Evolutionary conservation across 2,888 invertebrate species (phyloP), one percentile per base, ranked within the genome.

Genomic region (Parnassius apollo): DNA sequence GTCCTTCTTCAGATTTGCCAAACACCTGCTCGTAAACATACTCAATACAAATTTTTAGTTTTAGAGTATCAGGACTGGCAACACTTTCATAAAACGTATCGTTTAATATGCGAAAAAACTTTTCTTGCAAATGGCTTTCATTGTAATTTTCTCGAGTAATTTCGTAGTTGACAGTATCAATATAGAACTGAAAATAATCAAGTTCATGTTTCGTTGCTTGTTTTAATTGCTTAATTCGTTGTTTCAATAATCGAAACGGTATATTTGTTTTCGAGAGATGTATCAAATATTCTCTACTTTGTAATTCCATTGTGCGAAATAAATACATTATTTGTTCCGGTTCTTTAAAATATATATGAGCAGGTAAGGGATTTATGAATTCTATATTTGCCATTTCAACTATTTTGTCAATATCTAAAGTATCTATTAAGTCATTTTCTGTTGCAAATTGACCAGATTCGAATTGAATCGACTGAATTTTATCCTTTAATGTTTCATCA

Each of bases 1-100:
- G 91, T 2, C 89, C 91, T 73, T 91, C 91, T 71, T 91, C 91
- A 70, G 88, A 88, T 69, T 90, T 90, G 0, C 91, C 91, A 68
- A 88, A 85, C 49, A 91, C 73, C 78, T 90, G 82, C 75, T 91
- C 89, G 64, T 91, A 91, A 25, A 91, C 91, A 66, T 85, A 91
- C 74, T 91, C 91, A 46, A 91, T 82, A 71, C 91, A 91, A 65
- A 91, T 90, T 78, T 86, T 87, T 49, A 91, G 71, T 70, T 89
- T 90, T 44, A 91, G 74, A 18, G 83, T 87, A 62, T 68, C 73
- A 3, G 85, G 88, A 72, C 87, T 88, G 1, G 91, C 90, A 18
- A 91, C 85, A 62, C 81, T 87, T 42, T 88, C 82, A 66, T 85
- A 90, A 75, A 91, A 91, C 10, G 76, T 71, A 65, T 86, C 83